Conservation (phyloP, 2,888 invertebrate species). For the Thera obeliscata region DNA sequence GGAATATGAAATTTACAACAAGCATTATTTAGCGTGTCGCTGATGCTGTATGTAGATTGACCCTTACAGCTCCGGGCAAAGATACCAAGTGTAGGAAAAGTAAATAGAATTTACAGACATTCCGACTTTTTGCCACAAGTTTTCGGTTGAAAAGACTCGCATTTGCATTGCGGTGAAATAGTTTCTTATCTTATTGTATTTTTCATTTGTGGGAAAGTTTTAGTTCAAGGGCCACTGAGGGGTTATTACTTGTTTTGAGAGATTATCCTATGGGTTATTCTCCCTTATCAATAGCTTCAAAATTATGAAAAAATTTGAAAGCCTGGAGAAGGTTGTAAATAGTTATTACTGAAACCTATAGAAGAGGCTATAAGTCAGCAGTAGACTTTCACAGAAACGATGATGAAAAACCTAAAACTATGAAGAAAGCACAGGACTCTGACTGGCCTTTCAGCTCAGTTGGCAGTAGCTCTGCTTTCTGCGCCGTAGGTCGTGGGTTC, state of each 20-base stretch:
- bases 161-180: constrained; percentile 33
- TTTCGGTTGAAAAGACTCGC: constrained; percentile 29
- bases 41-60: constrained; percentile 10
- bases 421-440: no score
- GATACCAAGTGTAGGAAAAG: constrained; percentile 29
- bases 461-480: no score
- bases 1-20: neutral
- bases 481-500: no score
- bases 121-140: constrained; percentile 32
- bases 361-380: no score
- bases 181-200: constrained; percentile 32
- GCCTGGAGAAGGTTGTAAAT: no score
- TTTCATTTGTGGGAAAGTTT: constrained; percentile 25
- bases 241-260: constrained; percentile 12
- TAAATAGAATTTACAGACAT: constrained; percentile 33
- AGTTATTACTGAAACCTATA: no score
- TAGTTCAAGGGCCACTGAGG: constrained; percentile 13
- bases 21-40: neutral
- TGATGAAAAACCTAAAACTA: no score
- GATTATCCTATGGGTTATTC: neutral
- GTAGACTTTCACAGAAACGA: no score
- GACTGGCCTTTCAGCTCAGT: no score
- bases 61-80: constrained; percentile 20
- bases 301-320: no score
- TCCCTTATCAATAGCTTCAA: no score